Evolutionary conservation across 2,113 vertebrate species (phyloP), one percentile per base, ranked within the genome.

Genomic region (Poeciliopsis prolifica): DNA sequence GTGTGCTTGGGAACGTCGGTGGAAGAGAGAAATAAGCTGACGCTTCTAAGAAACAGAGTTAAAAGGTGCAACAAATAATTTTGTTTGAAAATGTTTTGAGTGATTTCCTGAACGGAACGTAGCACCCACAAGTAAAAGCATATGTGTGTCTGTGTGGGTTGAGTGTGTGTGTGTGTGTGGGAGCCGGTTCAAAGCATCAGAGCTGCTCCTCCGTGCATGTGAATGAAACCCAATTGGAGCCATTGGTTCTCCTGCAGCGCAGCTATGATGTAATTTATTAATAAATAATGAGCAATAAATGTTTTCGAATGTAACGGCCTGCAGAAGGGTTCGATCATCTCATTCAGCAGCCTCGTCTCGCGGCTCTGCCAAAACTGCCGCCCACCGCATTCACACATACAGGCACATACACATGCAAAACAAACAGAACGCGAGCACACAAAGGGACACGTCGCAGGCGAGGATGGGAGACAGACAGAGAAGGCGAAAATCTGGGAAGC

Each of bases 281-380:
- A 88, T 92, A 90, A 92, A 91, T 84, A 80, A 92, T 87, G 81
- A 92, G 77, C 51, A 80, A 90, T 85, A 82, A 75, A 84, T 85
- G 82, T 77, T 83, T 90, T 87, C 75, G 33, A 65, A 87, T 70
- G 74, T 76, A 72, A 62, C 74, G 82, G 80, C 73, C 51, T 28
- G 66, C 82, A 91, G 85, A 74, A 83, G 81, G 79, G 68, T 75
- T 29, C 48, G 86, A 87, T 81, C 82, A 84, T 90, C 92, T 92
- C 87, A 85, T 90, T 89, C 87, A 89, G 60, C 81, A 72, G 83
- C 82, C 83, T 86, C 71, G 83, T 91, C 90, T 91, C 48, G 71
- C 88, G 33, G 80, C 77, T 78, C 64, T 79, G 88, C 91, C 91
- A 89, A 88, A 58, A 80, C 75, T 58, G 9, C 84, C 92, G 81